Base-by-base conservation (phyloP, 2,888 invertebrate species). In the Metopia argyrocephala region DNA sequence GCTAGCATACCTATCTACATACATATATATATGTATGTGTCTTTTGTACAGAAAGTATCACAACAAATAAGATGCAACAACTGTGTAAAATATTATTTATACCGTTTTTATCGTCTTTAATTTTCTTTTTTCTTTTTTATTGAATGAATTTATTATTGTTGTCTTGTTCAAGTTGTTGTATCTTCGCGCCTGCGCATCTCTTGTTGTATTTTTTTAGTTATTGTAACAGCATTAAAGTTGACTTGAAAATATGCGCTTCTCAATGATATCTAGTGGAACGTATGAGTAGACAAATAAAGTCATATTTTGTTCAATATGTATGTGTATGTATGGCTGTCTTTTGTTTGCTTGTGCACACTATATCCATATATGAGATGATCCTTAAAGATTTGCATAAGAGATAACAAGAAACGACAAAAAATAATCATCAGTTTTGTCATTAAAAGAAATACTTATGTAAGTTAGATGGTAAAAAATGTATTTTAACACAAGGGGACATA, bases 111-210 rank as follows among this genome's bases (percentile, higher is more conserved):
- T 61, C 61, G 23, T 25, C 18, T 61, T 5, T 62, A 54, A 62
- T 54, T 62, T 62, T 45, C 62, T 46, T 65, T 31, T 64, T 65
- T 46, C 56, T 31, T 64, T 65, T 65, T 46, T 65, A 56, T 57
- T 65, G 56, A 65, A 64, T 48, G 21, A 65, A 65, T 74, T 57
- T 74, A 74, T 74, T 74, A 50, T 65, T 65, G 73, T 57, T 74
- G 73, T 65, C 48, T 57, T 65, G 48, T 65, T 57, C 20, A 65
- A 62, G 61, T 61, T 75, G 59, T 50, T 56, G 31, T 50, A 38
- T 75, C 28, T 75, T 75, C 66, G 75, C 75, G 75, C 75, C 66
- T 75, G 75, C 52, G 59, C 75, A 75, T 61, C 66, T 52, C n/a
- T n/a, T n/a, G n/a, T n/a, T n/a, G n/a, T n/a, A n/a, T 54, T 57